phyloP scores from a whole-genome alignment of 2,797 vertebrate species.

The Phaenicophaeus curvirostris region DNA sequence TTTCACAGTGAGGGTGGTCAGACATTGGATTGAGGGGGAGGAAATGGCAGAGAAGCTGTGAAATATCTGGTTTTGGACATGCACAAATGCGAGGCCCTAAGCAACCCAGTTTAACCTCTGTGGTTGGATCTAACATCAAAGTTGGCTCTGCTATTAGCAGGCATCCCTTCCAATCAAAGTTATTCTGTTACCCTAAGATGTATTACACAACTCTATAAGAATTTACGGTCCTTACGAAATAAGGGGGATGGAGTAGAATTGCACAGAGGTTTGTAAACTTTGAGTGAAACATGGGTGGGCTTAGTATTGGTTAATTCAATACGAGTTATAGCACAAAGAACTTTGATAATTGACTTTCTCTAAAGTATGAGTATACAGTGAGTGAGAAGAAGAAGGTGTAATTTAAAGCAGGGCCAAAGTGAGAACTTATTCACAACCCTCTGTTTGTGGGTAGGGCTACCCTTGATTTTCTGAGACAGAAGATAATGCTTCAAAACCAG shows the following conservation, averaged over 20 bases:
- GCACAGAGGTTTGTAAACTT: not conserved
- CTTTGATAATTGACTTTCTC: not conserved
- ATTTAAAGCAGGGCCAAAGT: not conserved
- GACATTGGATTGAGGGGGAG: not conserved
- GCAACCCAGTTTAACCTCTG: not conserved
- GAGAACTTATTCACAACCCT: not conserved
- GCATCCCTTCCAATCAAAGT: not conserved
- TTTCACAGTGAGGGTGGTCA: not conserved
- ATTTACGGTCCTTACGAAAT: not conserved
- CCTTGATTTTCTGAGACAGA: not conserved
- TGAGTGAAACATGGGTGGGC: not conserved
- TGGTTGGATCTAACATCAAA: not conserved
- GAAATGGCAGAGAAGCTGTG: not conserved
- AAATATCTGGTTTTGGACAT: not conserved
- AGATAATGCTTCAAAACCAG: not conserved
- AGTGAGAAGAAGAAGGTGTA: not conserved
- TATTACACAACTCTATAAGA: not conserved
- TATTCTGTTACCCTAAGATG: not conserved
- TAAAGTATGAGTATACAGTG: rapidly evolving
- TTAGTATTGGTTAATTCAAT: not conserved
- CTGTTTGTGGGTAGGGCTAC: not conserved
- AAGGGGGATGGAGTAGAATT: not conserved
- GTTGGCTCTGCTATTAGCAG: not conserved
- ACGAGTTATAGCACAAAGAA: not conserved
- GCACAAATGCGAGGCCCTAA: not conserved